A percentile compares a stretch with the other conserved stretches of the same genome.
These are phyloP conservation scores for Aplocera efformata DNA, from an alignment of 2,888 invertebrate species.

Conservation along the genomic window DNA sequence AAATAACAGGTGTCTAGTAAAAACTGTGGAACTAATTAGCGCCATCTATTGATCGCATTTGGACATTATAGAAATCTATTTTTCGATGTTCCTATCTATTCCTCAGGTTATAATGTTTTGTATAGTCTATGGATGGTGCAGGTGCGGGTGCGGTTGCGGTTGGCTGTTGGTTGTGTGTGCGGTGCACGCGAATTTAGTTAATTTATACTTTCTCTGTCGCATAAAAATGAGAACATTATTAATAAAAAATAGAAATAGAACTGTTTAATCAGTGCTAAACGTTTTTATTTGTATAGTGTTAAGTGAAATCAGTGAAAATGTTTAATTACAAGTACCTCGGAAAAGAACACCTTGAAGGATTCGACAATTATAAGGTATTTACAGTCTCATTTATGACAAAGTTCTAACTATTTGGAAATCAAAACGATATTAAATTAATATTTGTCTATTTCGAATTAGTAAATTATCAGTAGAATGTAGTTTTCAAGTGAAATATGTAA, in stretches of 20 bases:
- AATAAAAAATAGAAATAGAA: neutral
- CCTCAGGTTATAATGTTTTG: no score
- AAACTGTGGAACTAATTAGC: no score
- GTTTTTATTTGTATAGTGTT: conserved; percentile 5
- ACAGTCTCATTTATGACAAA: neutral
- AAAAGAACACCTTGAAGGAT: conserved; percentile 92
- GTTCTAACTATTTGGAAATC: neutral
- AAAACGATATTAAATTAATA: no score
- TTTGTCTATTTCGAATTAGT: no score
- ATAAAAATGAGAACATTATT: conserved; percentile 3
- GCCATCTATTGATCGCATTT: no score
- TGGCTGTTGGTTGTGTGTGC: no score
- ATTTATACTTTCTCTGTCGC: neutral
- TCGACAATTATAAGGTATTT: conserved; percentile 94
- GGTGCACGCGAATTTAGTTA: no score
- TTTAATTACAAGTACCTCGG: conserved; percentile 89
- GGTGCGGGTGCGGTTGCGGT: no score
- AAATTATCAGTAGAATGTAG: neutral
- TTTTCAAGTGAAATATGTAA: conserved; percentile 7
- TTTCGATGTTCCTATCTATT: no score
- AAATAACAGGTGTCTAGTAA: no score
- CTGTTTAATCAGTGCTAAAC: conserved; percentile 1
- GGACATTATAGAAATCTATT: no score
- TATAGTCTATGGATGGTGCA: no score
- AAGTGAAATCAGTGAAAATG: conserved; percentile 50